phyloP scores from a whole-genome alignment of 1,140 invertebrate genomes.

The Catajapyx aquilonaris region DNA sequence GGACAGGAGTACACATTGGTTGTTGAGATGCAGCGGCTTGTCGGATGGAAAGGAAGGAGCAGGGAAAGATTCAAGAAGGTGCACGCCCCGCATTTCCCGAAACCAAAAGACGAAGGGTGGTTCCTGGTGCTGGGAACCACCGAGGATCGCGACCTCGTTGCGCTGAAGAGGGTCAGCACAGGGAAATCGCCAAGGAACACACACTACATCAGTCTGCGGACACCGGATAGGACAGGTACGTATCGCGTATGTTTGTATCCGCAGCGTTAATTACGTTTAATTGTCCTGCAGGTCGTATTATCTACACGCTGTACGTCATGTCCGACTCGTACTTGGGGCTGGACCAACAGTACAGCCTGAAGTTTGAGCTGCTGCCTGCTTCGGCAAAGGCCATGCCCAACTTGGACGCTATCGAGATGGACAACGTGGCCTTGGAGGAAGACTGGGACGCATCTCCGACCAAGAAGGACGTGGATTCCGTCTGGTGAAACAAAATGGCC shows the following conservation, averaged over 20 bases:
- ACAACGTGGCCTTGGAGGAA: too few species aligned
- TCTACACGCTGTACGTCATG: constrained; percentile 67
- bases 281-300: constrained; percentile 36
- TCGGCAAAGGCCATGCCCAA: too few species aligned
- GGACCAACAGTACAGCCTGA: constrained; percentile 76
- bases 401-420: too few species aligned
- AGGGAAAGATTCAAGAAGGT: too few species aligned
- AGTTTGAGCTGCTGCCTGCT: constrained; percentile 29
- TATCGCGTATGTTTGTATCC: constrained; percentile 5
- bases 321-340: constrained; percentile 87
- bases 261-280: not conserved
- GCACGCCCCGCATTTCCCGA: constrained; percentile 64
- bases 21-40: too few species aligned
- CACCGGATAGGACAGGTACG: constrained; percentile 32
- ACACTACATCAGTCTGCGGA: constrained; percentile 37
- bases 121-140: constrained; percentile 63
- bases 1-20: constrained; percentile 46
- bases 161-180: constrained; percentile 58
- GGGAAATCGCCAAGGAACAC: constrained; percentile 16
- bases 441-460: too few species aligned
- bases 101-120: constrained; percentile 91
- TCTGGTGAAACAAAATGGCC: too few species aligned
- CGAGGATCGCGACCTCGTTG: constrained; percentile 49
- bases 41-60: too few species aligned
- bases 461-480: too few species aligned